A percentile compares a stretch with the other conserved stretches of the same genome.
phyloP scores from a whole-genome alignment of 2,113 vertebrate species.

The Aplodontia rufa region DNA sequence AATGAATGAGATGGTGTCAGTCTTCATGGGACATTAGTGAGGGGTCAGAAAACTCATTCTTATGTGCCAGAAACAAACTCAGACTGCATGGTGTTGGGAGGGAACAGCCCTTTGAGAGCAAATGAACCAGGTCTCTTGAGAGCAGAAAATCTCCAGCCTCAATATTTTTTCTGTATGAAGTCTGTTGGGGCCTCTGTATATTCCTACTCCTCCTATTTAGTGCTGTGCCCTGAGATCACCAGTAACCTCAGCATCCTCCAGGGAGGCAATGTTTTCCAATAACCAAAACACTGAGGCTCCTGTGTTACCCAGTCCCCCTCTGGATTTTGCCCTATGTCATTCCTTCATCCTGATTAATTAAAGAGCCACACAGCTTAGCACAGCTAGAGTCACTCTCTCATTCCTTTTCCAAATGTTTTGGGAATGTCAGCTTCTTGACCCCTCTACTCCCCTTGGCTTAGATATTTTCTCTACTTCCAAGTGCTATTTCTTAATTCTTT shows the following conservation, averaged over 20 bases:
- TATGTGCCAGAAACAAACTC: not conserved
- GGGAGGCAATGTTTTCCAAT: not conserved
- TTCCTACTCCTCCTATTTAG: not conserved
- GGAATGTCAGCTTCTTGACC: not conserved
- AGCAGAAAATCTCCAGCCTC: not conserved
- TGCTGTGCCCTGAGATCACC: not conserved
- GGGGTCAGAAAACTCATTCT: not conserved
- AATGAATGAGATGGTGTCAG: not conserved
- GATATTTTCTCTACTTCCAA: not conserved
- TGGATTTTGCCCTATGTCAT: not conserved
- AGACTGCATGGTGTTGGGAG: not conserved
- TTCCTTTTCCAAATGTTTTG: not conserved
- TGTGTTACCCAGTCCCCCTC: not conserved
- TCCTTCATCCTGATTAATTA: not conserved
- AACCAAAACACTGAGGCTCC: not conserved
- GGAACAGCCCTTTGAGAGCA: not conserved
- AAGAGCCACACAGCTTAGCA: not conserved
- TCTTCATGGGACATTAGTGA: not conserved
- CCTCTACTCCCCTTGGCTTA: not conserved
- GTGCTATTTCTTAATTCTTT: not conserved
- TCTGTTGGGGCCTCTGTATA: not conserved
- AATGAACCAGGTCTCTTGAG: not conserved
- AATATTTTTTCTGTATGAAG: not conserved
- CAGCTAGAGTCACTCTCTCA: not conserved
- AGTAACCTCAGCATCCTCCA: not conserved